These are phyloP conservation scores for Poecilia wingei DNA, from an alignment of 2,797 vertebrate genomes.

Conservation along the genomic window DNA sequence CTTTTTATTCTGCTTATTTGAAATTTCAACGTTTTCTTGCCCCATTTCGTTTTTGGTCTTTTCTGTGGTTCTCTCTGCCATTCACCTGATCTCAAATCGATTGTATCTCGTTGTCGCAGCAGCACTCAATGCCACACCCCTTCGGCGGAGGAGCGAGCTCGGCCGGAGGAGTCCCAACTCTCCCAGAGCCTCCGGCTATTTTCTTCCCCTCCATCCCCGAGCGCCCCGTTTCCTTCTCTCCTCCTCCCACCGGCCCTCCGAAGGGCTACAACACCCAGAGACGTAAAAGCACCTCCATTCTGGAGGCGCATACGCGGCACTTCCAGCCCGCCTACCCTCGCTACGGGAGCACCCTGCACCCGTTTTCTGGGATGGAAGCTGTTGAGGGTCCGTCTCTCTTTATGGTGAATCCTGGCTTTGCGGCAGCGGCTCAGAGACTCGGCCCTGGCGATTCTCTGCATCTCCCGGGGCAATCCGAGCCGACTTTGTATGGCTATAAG, in stretches of 20 bases:
- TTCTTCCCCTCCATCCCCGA: constrained; percentile 94
- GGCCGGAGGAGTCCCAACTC: constrained; percentile 72
- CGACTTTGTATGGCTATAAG: constrained; percentile 73
- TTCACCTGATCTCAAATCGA: constrained; percentile 78
- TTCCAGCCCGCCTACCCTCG: constrained; percentile 90
- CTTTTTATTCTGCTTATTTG: constrained; percentile 30
- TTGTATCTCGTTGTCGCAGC: constrained; percentile 96
- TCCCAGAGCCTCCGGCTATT: constrained; percentile 88
- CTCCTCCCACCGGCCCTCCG: constrained; percentile 91
- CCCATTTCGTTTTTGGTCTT: constrained; percentile 54
- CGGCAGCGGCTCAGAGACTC: constrained; percentile 84
- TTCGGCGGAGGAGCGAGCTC: constrained; percentile 84
- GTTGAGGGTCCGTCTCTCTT: constrained; percentile 74
- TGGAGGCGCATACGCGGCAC: constrained; percentile 94
- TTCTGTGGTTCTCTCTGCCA: constrained; percentile 55
- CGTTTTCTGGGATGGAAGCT: constrained; percentile 83
- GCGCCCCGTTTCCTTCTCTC: constrained; percentile 95
- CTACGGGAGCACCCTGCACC: constrained; percentile 88
- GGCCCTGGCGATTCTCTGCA: constrained; percentile 84
- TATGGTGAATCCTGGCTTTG: constrained; percentile 82
- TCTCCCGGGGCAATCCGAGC: constrained; percentile 79
- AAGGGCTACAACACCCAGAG: constrained; percentile 92
- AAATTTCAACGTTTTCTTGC: constrained; percentile 27
- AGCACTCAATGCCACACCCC: constrained; percentile 90
- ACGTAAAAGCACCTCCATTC: constrained; percentile 97